A percentile compares a stretch with the other conserved stretches of the same genome.
Conservation (phyloP, 2,797 vertebrate species). For the Sitta carolinensis region DNA sequence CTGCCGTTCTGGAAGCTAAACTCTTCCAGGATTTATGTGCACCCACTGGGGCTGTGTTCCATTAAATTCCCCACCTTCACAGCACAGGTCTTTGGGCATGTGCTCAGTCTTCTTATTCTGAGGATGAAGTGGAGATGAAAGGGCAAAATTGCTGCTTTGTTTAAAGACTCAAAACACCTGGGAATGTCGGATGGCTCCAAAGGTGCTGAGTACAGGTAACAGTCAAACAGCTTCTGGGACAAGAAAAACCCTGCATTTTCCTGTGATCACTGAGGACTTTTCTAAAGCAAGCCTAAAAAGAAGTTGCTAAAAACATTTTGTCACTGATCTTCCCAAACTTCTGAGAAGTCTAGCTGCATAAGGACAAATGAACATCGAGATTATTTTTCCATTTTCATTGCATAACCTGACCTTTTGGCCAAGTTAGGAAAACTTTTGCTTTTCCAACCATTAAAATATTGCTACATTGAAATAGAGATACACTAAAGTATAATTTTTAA, state of each 20-base stretch:
- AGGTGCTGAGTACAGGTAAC: background rate
- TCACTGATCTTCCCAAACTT: background rate
- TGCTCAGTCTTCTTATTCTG: background rate
- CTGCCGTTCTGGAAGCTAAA: background rate
- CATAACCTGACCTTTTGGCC: background rate
- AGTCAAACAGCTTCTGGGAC: background rate
- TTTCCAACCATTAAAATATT: background rate
- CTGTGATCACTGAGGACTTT: background rate
- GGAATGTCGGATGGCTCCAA: background rate
- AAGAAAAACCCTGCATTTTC: background rate
- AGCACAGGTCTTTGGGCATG: background rate
- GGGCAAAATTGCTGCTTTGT: background rate
- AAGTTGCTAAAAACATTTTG: background rate
- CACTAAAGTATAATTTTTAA: background rate
- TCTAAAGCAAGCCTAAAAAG: background rate
- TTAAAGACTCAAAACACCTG: background rate
- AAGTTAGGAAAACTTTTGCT: background rate
- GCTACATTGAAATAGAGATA: background rate
- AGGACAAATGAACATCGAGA: background rate
- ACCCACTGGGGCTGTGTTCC: background rate
- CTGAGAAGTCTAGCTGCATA: background rate
- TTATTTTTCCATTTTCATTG: background rate
- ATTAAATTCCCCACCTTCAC: background rate
- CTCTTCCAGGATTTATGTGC: background rate
- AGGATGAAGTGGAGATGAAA: background rate